Conservation (phyloP, 2,888 invertebrate species). For the Parelbella ahira region DNA sequence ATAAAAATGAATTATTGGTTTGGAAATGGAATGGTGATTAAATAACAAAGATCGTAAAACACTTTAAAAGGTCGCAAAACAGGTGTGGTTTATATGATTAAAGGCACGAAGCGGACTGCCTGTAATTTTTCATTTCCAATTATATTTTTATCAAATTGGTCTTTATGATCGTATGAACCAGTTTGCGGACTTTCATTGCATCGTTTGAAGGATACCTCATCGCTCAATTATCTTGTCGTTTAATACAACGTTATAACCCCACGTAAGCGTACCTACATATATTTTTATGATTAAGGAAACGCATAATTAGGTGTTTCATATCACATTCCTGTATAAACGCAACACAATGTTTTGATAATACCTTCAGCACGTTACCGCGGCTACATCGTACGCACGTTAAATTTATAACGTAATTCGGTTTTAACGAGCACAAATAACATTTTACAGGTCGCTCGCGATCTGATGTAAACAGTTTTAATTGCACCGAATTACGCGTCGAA, state of each 20-base stretch:
- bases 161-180: too few species aligned
- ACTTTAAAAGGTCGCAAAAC: too few species aligned
- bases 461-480: slow-evolving; percentile 70
- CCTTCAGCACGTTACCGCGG: slow-evolving; percentile 50
- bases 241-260: too few species aligned
- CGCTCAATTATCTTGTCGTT: too few species aligned
- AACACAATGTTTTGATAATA: slow-evolving; percentile 59
- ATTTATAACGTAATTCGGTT: slow-evolving; percentile 67
- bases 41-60: too few species aligned
- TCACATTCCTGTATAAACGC: slow-evolving; percentile 34
- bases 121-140: not conserved
- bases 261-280: too few species aligned
- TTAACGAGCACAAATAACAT: slow-evolving; percentile 71
- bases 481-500: slow-evolving; percentile 45
- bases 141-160: not conserved
- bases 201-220: too few species aligned
- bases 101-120: too few species aligned
- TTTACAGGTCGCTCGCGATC: slow-evolving; percentile 68
- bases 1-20: too few species aligned
- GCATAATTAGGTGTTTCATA: slow-evolving; percentile 25
- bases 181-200: too few species aligned
- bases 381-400: slow-evolving; percentile 58
- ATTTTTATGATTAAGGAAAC: slow-evolving; percentile 23
- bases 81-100: too few species aligned
- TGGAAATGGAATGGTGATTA: too few species aligned